phyloP scores from a whole-genome alignment of 1,140 invertebrate species.

The Melipona quadrifasciata region DNA sequence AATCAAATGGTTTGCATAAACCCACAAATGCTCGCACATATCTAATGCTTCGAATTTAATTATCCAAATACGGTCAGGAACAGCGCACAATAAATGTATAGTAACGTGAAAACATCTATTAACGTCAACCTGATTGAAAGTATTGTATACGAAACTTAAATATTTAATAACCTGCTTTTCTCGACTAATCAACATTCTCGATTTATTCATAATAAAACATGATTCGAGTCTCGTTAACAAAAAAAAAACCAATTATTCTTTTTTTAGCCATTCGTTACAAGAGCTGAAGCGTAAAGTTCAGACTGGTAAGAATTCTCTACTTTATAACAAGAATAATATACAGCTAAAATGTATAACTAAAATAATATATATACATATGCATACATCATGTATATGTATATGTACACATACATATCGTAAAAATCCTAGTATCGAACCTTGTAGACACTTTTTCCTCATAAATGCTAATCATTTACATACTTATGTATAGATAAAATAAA shows the following conservation, averaged over 20 bases:
- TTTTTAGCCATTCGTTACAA: not conserved
- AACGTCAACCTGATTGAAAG: too few relatives aligned
- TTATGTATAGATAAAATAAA: conserved; percentile 51
- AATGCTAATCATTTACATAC: conserved; percentile 18
- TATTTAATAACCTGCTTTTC: not conserved
- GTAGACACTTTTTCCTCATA: conserved; percentile 28
- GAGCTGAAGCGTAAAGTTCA: not conserved
- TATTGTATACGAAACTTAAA: not conserved
- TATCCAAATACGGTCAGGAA: not conserved
- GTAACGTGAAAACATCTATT: not conserved
- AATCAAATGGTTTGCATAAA: not conserved
- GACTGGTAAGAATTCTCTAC: conserved; percentile 7
- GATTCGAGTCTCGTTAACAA: not conserved
- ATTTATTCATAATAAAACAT: not conserved
- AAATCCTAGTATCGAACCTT: conserved; percentile 63
- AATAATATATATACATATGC: not conserved
- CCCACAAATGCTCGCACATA: not conserved
- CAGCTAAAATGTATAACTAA: not conserved
- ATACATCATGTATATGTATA: not conserved
- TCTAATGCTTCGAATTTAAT: not conserved
- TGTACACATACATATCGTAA: conserved; percentile 31
- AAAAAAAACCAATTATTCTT: not conserved
- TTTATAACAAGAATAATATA: conserved; percentile 28
- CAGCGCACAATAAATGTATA: not conserved
- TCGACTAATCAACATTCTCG: not conserved